phyloP scores from a whole-genome alignment of 1,140 invertebrate species.

The Campoletis sonorensis region DNA sequence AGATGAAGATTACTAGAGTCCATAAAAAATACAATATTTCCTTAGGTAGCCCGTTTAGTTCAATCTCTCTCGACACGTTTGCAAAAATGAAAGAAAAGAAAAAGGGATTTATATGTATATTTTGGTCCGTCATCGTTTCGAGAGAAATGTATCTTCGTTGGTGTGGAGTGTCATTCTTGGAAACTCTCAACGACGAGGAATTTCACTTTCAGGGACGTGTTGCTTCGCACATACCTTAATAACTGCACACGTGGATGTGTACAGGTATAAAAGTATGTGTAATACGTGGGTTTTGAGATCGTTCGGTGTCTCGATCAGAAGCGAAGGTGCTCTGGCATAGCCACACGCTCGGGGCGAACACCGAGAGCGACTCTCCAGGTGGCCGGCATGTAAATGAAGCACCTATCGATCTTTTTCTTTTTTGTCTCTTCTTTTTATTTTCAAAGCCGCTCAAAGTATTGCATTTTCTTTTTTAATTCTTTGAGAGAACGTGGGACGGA shows the following conservation, averaged over 20 bases:
- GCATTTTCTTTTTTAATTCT: slow-evolving; percentile 3
- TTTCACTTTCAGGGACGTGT: slow-evolving; percentile 54
- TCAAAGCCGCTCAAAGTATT: not conserved
- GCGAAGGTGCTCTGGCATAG: not conserved
- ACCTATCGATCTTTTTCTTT: slow-evolving; percentile 32
- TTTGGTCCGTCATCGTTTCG: not conserved
- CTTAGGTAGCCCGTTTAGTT: no score
- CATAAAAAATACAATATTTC: no score
- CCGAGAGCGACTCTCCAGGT: slow-evolving; percentile 19
- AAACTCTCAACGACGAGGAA: slow-evolving; percentile 49
- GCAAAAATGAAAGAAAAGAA: no score
- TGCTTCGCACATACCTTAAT: slow-evolving; percentile 21
- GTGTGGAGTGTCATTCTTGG: slow-evolving; percentile 45
- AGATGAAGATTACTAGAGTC: no score
- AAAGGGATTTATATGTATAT: not conserved
- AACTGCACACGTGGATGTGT: not conserved
- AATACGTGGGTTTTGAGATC: not conserved
- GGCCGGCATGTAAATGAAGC: slow-evolving; percentile 52
- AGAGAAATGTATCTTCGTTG: not conserved
- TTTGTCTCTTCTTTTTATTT: slow-evolving; percentile 3
- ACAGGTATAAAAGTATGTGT: not conserved
- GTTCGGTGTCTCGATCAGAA: not conserved
- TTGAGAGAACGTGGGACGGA: not conserved
- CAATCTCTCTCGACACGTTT: no score
- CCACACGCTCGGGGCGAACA: slow-evolving; percentile 20